phyloP scores from a whole-genome alignment of 2,113 vertebrate species.

The Ursus arctos region DNA sequence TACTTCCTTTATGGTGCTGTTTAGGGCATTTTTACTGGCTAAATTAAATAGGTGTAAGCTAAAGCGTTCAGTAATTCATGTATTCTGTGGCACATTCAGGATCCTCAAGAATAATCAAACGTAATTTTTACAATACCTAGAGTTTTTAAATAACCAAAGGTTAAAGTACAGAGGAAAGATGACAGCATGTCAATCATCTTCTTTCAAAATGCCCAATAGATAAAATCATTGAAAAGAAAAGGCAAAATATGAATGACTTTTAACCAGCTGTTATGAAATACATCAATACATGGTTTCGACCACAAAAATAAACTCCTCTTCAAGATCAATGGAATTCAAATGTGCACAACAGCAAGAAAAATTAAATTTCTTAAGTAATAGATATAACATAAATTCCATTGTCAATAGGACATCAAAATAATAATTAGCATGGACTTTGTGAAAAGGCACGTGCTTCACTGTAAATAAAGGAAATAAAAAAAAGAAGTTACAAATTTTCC shows the following conservation, averaged over 20 bases:
- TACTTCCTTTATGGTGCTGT: background rate
- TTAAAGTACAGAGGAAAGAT: background rate
- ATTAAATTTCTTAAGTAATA: slow-evolving; percentile 3
- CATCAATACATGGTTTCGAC: slow-evolving; percentile 35
- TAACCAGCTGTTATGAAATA: slow-evolving; percentile 25
- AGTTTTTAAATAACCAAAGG: slow-evolving; percentile 16
- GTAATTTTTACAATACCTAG: background rate
- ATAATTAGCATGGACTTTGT: background rate
- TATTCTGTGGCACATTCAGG: background rate
- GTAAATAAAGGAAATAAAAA: background rate
- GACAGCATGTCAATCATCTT: background rate
- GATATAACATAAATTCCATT: background rate
- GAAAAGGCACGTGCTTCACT: background rate
- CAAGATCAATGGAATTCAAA: slow-evolving; percentile 32
- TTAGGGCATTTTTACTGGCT: background rate
- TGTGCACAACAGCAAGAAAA: background rate
- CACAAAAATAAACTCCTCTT: background rate
- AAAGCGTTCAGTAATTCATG: background rate
- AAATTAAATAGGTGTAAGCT: background rate
- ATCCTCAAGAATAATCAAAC: slow-evolving; percentile 33
- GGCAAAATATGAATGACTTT: slow-evolving; percentile 25
- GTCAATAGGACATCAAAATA: slow-evolving; percentile 26
- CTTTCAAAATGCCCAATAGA: slow-evolving; percentile 16
- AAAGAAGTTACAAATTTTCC: slow-evolving; percentile 57
- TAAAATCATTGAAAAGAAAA: slow-evolving; percentile 41